Conservation (phyloP, 2,888 invertebrate genomes). For the Coelinius sp. region DNA sequence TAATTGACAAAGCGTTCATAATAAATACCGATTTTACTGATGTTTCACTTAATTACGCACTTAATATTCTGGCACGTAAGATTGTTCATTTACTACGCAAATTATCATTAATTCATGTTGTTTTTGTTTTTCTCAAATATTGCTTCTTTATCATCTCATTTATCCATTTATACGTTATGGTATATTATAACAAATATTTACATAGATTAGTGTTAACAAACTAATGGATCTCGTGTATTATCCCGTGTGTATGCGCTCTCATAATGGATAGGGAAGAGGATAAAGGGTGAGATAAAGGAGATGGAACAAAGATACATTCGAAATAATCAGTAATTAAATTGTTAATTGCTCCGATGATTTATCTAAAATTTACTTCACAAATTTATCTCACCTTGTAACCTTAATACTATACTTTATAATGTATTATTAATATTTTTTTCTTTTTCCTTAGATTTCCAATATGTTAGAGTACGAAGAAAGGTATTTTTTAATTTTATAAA, state of each 20-base stretch:
- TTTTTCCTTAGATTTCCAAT: slow-evolving; percentile 8
- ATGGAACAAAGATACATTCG: slow-evolving; percentile 14
- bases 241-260: slow-evolving; percentile 7
- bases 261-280: slow-evolving; percentile 1
- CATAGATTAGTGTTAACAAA: slow-evolving; percentile 69
- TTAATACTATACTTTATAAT: slow-evolving; percentile 26
- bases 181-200: slow-evolving; percentile 69
- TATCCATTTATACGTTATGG: slow-evolving; percentile 43
- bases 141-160: slow-evolving; percentile 46
- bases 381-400: slow-evolving; percentile 26
- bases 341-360: slow-evolving; percentile 19
- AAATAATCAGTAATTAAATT: slow-evolving; percentile 13
- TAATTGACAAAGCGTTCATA: slow-evolving; percentile 71
- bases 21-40: slow-evolving; percentile 65
- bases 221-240: slow-evolving; percentile 61
- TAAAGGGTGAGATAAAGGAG: slow-evolving; percentile 19
- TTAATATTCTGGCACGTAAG: slow-evolving; percentile 27
- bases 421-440: slow-evolving; percentile 12
- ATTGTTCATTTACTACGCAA: slow-evolving; percentile 20
- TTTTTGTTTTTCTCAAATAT: slow-evolving; percentile 12
- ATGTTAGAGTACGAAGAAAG: slow-evolving; percentile 17
- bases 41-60: slow-evolving; percentile 50
- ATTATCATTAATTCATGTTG: slow-evolving; percentile 32
- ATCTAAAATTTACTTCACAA: slow-evolving; percentile 32
- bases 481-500: slow-evolving; percentile 20